Conservation (phyloP, 2,113 vertebrate genomes). For the Paedocypris sp. region DNA sequence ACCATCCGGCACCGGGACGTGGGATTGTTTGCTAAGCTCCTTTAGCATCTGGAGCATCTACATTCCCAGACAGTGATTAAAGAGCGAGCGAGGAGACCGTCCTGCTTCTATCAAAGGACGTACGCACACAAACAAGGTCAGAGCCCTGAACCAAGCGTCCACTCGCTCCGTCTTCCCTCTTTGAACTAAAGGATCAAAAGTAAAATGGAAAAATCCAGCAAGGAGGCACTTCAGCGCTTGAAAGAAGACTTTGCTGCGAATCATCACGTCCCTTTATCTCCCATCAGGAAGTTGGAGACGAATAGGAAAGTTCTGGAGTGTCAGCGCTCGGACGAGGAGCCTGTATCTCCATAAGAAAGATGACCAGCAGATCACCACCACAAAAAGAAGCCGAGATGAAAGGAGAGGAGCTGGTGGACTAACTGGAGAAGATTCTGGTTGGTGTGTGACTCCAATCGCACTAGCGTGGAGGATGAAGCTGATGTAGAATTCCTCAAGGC, state of each 20-base stretch:
- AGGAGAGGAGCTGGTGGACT: slow-evolving; percentile 65
- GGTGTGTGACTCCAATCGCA: too few species aligned
- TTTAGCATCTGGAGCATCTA: slow-evolving; percentile 30
- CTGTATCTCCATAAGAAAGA: slow-evolving; percentile 99
- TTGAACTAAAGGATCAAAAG: slow-evolving; percentile 69
- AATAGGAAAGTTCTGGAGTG: slow-evolving; percentile 60
- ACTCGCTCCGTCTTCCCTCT: slow-evolving; percentile 42
- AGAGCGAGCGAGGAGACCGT: slow-evolving; percentile 56
- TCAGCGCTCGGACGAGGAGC: slow-evolving; percentile 62
- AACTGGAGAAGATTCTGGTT: too few species aligned
- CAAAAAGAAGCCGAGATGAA: slow-evolving; percentile 88
- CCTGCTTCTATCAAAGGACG: slow-evolving; percentile 61
- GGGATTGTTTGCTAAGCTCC: neutral
- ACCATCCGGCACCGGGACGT: neutral
- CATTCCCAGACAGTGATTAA: slow-evolving; percentile 43
- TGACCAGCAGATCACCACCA: slow-evolving; percentile 82
- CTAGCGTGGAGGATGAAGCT: too few species aligned
- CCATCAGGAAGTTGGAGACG: slow-evolving; percentile 80
- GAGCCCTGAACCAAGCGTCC: slow-evolving; percentile 40
- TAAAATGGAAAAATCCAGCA: slow-evolving; percentile 56
- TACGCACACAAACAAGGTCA: slow-evolving; percentile 62
- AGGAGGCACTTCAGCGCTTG: slow-evolving; percentile 50
- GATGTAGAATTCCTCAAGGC: slow-evolving; percentile 47
- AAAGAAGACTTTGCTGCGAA: slow-evolving; percentile 52
- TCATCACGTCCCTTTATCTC: slow-evolving; percentile 40